phyloP scores from a whole-genome alignment of 1,140 invertebrate genomes.

The Heterodera carotae region DNA sequence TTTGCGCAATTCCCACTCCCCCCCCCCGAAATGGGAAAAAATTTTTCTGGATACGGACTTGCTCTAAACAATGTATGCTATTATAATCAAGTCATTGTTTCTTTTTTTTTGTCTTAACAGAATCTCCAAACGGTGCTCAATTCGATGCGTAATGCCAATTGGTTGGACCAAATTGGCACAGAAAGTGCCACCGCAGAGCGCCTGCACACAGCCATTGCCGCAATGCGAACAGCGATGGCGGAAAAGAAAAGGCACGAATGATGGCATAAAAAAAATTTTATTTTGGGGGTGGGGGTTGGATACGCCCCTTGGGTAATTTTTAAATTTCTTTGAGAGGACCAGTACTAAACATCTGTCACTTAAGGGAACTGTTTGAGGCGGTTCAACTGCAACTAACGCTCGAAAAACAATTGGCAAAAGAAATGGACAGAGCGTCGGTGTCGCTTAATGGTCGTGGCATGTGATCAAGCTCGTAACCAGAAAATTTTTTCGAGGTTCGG shows the following conservation, averaged over 20 bases:
- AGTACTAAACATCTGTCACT: too few relatives aligned
- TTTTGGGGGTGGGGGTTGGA: too few relatives aligned
- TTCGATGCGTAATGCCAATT: conserved; percentile 43
- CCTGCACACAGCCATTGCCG: conserved; percentile 44
- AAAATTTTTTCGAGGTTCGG: too few relatives aligned
- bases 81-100: conserved; percentile 1
- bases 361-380: conserved; percentile 17
- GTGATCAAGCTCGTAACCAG: background rate
- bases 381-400: conserved; percentile 17
- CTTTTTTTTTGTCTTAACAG: conserved; percentile 27
- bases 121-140: conserved; percentile 45
- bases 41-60: too few relatives aligned
- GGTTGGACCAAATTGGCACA: conserved; percentile 17
- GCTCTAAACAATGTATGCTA: too few relatives aligned
- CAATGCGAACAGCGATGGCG: conserved; percentile 40
- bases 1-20: too few relatives aligned
- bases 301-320: too few relatives aligned
- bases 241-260: conserved; percentile 38
- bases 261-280: too few relatives aligned
- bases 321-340: too few relatives aligned
- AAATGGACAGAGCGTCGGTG: background rate
- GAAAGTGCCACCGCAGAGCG: conserved; percentile 37
- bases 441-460: background rate
- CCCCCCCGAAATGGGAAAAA: too few relatives aligned
- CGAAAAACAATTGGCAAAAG: conserved; percentile 11